Percentiles rank a stretch among this genome's conserved stretches.
phyloP scores from a whole-genome alignment of 1,140 invertebrate genomes.

The Heliconius hermathena region DNA sequence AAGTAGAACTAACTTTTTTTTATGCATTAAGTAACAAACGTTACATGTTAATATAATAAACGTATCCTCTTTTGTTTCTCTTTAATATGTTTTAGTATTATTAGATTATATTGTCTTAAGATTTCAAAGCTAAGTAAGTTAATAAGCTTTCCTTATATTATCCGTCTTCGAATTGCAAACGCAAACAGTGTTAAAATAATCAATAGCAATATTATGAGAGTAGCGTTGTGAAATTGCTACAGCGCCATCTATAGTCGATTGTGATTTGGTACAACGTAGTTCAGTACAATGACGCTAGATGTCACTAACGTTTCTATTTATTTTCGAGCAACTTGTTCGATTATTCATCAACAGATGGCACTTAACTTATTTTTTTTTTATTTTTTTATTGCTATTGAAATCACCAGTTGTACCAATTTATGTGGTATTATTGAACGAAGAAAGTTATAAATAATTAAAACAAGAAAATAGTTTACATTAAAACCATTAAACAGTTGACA shows the following conservation, averaged over 20 bases:
- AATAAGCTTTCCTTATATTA: conserved; percentile 5
- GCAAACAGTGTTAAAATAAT: conserved; percentile 34
- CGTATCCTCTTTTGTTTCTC: no score
- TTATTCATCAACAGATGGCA: not conserved
- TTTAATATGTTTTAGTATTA: not conserved
- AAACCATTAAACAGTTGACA: no score
- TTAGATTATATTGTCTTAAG: not conserved
- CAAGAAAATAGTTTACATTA: no score
- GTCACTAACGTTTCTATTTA: conserved; percentile 20
- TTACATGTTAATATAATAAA: no score
- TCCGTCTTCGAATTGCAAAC: conserved; percentile 32
- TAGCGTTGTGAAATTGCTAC: conserved; percentile 8
- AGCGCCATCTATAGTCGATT: conserved; percentile 48
- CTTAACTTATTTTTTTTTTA: not conserved
- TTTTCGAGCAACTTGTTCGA: not conserved
- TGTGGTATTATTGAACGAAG: no score
- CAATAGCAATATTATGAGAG: conserved; percentile 33
- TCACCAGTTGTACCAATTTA: no score
- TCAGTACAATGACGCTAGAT: conserved; percentile 18
- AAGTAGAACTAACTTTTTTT: no score
- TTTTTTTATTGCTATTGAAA: not conserved
- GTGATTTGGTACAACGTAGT: conserved; percentile 27
- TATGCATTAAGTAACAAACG: no score
- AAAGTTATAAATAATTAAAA: no score
- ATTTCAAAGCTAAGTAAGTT: not conserved